Base-by-base conservation (phyloP, 1,140 invertebrate genomes). In the Procambarus clarkii region DNA sequence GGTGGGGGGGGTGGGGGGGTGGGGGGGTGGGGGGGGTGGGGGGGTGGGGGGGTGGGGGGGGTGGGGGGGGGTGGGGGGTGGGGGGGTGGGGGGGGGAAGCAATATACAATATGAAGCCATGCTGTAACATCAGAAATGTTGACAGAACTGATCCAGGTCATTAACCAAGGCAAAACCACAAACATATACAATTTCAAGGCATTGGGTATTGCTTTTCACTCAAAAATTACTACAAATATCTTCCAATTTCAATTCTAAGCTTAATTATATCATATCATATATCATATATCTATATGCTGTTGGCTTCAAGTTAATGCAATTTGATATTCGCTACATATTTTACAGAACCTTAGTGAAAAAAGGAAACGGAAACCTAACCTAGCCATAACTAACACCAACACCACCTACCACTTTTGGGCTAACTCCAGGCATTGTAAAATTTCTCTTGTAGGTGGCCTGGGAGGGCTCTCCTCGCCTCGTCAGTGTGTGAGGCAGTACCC, bases 391-490 rank as follows among this genome's bases (percentile, higher is more conserved):
- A 45, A 44, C 5, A 34, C 1, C 7, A 24, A 69, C 9, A 74
- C 8, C 21, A 86, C 90, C 71, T 48, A 91, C 92, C 88, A 34
- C 79, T 84, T 84, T 83, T 0, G 92, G 92, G 5, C 86, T 86
- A 44, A 91, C 86, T 54, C 92, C 92, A 9, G 92, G 92, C 92
- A 92, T 92, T 58, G 80, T 91, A 34, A 91, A 84, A 18, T 88
- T 88, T 78, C 64, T 92, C 9, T 46, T 79, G 60, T 92, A 92
- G 8, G 86, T 88, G 18, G 21, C 15, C 3, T 34, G 4, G 13
- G 78, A 13, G 34, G 90, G 77, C 48, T 91, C 84, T 21, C 77
- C 90, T 7, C 77, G 60, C 15, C 48, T 9, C 5, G n/a, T 21
- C 44, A 69, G 34, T 8, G 24, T 11, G 18, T 50, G 60, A 13